Conservation (phyloP, 1,140 invertebrate species). For the Pemphigus obesinymphae region DNA sequence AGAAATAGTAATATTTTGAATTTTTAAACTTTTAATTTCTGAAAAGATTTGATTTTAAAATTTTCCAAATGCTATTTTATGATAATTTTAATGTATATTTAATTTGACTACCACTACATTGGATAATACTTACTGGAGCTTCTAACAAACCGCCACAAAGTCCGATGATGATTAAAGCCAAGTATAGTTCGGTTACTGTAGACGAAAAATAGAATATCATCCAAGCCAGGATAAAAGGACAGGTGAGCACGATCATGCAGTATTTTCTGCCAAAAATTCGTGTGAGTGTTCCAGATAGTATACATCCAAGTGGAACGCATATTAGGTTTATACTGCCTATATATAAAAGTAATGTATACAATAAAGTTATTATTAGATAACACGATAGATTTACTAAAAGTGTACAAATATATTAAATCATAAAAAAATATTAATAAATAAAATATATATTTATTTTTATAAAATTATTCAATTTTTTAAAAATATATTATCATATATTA, state of each 20-base stretch:
- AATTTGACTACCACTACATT: not conserved
- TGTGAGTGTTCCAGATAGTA: constrained; percentile 65
- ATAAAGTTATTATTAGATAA: no score
- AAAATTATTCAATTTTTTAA: no score
- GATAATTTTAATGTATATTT: no score
- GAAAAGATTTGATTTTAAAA: no score
- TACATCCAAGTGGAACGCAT: constrained; percentile 68
- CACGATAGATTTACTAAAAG: no score
- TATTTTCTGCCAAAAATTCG: constrained; percentile 62
- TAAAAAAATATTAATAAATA: not conserved
- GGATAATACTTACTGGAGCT: constrained; percentile 62
- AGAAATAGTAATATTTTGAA: no score
- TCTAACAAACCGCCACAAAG: constrained; percentile 69
- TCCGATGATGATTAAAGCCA: constrained; percentile 63
- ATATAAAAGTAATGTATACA: no score
- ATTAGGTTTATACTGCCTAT: constrained; percentile 75
- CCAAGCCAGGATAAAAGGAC: constrained; percentile 70
- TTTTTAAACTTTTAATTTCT: no score
- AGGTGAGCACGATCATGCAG: constrained; percentile 64
- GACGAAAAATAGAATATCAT: constrained; percentile 63
- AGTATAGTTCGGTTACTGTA: constrained; percentile 59
- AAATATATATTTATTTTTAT: no score
- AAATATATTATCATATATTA: no score
- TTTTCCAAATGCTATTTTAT: no score
- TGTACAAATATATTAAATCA: no score